Conservation (phyloP, 2,797 vertebrate species). For the Clamator glandarius region DNA sequence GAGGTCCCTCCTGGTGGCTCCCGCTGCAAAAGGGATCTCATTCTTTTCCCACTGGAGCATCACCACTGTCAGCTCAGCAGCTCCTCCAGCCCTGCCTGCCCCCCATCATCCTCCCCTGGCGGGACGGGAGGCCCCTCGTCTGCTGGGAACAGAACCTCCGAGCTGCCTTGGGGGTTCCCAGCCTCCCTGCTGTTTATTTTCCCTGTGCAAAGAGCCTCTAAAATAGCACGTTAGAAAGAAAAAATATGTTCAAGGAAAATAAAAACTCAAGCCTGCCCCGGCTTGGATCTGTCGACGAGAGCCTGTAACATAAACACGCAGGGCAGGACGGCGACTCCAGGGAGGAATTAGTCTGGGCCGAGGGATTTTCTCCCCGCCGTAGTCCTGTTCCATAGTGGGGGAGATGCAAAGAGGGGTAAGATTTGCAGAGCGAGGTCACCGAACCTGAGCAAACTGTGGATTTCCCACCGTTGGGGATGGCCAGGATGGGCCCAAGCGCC, state of each 20-base stretch:
- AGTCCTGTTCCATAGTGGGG: not conserved
- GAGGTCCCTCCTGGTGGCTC: not conserved
- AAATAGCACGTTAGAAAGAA: conserved; percentile 38
- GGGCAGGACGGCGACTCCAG: not conserved
- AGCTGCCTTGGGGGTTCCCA: not conserved
- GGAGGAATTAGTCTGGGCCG: conserved; percentile 33
- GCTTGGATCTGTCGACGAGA: conserved; percentile 18
- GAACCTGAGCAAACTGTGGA: not conserved
- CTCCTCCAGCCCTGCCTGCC: not conserved
- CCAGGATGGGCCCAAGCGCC: not conserved
- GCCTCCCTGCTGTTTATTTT: conserved; percentile 66
- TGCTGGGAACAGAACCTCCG: not conserved
- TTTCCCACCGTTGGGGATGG: not conserved
- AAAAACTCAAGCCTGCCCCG: not conserved
- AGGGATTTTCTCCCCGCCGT: not conserved
- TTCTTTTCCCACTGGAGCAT: not conserved
- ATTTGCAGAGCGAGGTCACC: not conserved
- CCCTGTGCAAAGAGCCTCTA: conserved; percentile 49
- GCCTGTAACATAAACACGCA: conserved; percentile 61
- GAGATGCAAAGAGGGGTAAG: not conserved
- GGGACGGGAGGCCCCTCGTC: not conserved
- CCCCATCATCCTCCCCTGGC: not conserved
- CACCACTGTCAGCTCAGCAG: not conserved
- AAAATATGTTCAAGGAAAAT: not conserved
- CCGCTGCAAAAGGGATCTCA: not conserved